These are phyloP conservation scores for Pogona vitticeps DNA, from an alignment of 2,113 vertebrate genomes.

Conservation along the genomic window DNA sequence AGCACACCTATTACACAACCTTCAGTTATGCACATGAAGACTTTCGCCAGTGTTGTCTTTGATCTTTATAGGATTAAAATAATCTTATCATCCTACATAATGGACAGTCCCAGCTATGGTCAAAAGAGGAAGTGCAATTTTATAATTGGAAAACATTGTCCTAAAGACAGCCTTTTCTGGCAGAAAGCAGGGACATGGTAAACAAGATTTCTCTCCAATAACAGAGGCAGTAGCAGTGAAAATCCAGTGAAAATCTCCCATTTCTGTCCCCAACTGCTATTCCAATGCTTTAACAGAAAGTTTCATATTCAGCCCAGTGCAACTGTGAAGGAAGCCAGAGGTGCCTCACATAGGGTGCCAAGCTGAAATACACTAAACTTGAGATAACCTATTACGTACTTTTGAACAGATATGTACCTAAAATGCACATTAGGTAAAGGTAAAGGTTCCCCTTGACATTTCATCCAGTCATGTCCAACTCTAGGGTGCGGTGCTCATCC, in stretches of 20 bases:
- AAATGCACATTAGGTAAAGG: neutral
- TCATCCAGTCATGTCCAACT: too few relatives aligned
- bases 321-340: neutral
- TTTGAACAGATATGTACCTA: constrained; percentile 1
- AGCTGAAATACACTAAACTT: neutral
- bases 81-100: neutral
- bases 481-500: too few relatives aligned
- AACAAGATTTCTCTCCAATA: neutral
- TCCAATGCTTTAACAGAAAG: neutral
- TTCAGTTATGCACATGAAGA: too few relatives aligned
- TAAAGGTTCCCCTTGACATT: too few relatives aligned
- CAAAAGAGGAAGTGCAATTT: neutral
- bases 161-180: neutral
- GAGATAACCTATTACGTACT: neutral
- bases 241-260: neutral
- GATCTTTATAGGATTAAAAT: too few relatives aligned
- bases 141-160: neutral
- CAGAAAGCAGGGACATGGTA: neutral
- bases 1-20: too few relatives aligned
- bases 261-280: neutral
- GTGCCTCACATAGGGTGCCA: neutral
- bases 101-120: neutral
- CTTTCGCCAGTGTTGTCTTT: too few relatives aligned
- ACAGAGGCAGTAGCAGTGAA: neutral
- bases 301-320: neutral